Base-by-base conservation (phyloP, 1,140 invertebrate species). In the Leptinotarsa defecta region DNA sequence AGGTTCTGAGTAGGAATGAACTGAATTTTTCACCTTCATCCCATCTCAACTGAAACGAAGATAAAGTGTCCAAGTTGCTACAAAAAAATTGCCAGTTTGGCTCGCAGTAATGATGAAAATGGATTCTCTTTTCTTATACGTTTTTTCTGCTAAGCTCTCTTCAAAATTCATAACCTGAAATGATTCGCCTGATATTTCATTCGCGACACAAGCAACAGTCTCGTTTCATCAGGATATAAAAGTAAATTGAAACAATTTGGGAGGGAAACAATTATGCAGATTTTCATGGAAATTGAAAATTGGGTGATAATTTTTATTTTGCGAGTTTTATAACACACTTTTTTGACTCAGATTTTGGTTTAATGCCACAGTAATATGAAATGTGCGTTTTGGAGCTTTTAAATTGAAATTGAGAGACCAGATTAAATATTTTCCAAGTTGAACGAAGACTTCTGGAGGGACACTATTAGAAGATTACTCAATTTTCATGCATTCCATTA, bases 181-280 rank as follows among this genome's bases (percentile, higher is more conserved):
- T 57, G 52, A 57, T 57, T 19, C 52, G 15, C 52, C 17, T 57
- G n/a, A 57, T 57, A 57, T 57, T 57, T 57, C n/a, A 17, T 19
- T 57, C 17, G 17, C 52, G 52, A 57, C 13, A 15, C 13, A 17
- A 13, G 52, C 52, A 57, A 57, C 52, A 57, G 52, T 17, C 17
- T 57, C 52, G n/a, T 57, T 68, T 68, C 43, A 48, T 68, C 24
- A 68, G 67, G 43, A 68, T 68, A 68, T 68, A 68, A 68, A 68
- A 68, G 67, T 68, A 68, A 68, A 68, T 68, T 68, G 67, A 68
- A 68, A 68, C 67, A 68, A 68, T 68, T 68, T 68, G 15, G 24
- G 24, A 68, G 67, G 34, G 34, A 68, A 68, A 48, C 20, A 48
- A 68, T 63, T 68, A 68, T 48, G 63, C 65, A 48, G 48, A 65